Conservation (phyloP, 2,797 vertebrate species). For the Acropternis orthonyx region DNA sequence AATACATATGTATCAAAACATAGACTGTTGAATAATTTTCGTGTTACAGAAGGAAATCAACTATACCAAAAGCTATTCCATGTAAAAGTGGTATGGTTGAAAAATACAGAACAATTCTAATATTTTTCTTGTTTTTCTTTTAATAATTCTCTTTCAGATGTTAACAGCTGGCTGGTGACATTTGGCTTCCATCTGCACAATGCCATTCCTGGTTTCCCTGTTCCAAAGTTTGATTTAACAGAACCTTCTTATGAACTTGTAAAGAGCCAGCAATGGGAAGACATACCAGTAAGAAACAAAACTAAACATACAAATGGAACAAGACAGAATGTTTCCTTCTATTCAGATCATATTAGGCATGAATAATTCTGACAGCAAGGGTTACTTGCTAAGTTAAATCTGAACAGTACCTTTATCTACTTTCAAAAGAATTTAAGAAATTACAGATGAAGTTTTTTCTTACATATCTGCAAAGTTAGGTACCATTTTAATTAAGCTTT, state of each 20-base stretch:
- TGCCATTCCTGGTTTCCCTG: conserved; percentile 94
- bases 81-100: not conserved
- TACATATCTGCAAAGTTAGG: conserved; percentile 12
- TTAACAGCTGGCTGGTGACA: conserved; percentile 99
- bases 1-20: not conserved
- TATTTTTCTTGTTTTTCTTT: not conserved
- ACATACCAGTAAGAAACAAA: conserved; percentile 86
- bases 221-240: conserved; percentile 92
- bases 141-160: conserved; percentile 81
- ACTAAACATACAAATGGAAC: not conserved
- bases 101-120: not conserved
- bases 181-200: conserved; percentile 99
- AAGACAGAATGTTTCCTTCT: not conserved
- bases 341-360: not conserved
- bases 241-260: conserved; percentile 92
- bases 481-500: conserved; percentile 12
- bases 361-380: not conserved
- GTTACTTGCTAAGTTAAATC: not conserved
- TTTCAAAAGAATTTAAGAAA: not conserved
- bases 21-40: not conserved
- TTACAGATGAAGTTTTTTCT: not conserved
- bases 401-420: not conserved
- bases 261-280: conserved; percentile 97
- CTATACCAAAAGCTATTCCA: not conserved
- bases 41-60: not conserved